Conservation (phyloP, 2,113 vertebrate species). For the Mobula hypostoma region DNA sequence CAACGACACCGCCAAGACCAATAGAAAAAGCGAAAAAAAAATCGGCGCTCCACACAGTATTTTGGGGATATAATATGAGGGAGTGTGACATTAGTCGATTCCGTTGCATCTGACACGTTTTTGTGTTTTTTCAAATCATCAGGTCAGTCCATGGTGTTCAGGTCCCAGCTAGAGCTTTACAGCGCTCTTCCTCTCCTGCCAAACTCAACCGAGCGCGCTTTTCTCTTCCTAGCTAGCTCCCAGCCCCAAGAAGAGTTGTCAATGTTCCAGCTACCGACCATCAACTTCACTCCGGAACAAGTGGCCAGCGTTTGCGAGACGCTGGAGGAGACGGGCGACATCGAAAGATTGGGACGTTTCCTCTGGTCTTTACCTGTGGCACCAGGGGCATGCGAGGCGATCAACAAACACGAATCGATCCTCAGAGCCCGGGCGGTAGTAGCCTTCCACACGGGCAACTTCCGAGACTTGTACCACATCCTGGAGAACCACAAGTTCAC, state of each 20-base stretch:
- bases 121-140: conserved; percentile 79
- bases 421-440: conserved; percentile 95
- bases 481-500: conserved; percentile 99
- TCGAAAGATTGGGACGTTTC: conserved; percentile 96
- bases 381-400: conserved; percentile 94
- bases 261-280: conserved; percentile 99
- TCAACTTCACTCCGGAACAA: conserved; percentile 99
- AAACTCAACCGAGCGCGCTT: conserved; percentile 95
- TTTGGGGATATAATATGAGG: conserved; percentile 99
- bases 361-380: conserved; percentile 98
- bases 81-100: conserved; percentile 98
- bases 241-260: conserved; percentile 97
- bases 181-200: conserved; percentile 98
- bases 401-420: conserved; percentile 99
- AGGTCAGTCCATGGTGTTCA: conserved; percentile 99
- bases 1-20: conserved; percentile 98
- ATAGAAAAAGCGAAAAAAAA: conserved; percentile 99
- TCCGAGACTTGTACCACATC: conserved; percentile 98
- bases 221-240: conserved; percentile 84
- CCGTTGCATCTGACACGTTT: conserved; percentile 73
- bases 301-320: conserved; percentile 99
- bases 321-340: conserved; percentile 99
- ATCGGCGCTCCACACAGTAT: conserved; percentile 98
- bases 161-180: conserved; percentile 98
- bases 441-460: conserved; percentile 98